phyloP scores from a whole-genome alignment of 2,113 vertebrate genomes.

The Sinocyclocheilus maitianheensis region DNA sequence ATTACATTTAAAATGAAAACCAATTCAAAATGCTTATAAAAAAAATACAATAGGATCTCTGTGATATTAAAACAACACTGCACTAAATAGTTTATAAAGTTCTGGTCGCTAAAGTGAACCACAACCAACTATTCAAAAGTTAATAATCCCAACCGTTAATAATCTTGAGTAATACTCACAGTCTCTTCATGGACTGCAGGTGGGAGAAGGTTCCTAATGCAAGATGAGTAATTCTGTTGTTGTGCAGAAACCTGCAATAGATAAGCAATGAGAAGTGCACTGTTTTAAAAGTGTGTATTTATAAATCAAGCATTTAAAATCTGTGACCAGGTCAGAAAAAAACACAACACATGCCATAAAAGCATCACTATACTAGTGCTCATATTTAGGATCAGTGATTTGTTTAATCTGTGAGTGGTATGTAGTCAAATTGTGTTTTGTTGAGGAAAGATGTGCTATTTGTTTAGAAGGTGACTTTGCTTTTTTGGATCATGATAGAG shows the following conservation, averaged over 20 bases:
- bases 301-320: not conserved
- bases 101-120: not conserved
- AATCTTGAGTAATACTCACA: constrained; percentile 85
- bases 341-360: not conserved
- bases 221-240: constrained; percentile 94
- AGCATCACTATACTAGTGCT: not conserved
- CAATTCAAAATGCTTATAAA: not conserved
- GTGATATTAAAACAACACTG: not conserved
- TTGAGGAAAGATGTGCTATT: not conserved
- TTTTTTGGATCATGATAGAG: not conserved
- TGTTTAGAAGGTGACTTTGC: not conserved
- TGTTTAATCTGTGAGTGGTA: not conserved
- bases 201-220: constrained; percentile 91
- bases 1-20: not conserved
- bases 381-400: not conserved
- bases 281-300: not conserved
- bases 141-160: no score
- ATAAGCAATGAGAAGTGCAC: not conserved
- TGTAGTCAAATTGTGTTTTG: not conserved
- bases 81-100: not conserved
- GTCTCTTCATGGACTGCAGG: constrained; percentile 92
- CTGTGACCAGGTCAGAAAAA: not conserved
- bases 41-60: not conserved
- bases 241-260: constrained; percentile 91
- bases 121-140: no score